A percentile compares a stretch with the other conserved stretches of the same genome.
Evolutionary conservation across 2,113 vertebrate species (phyloP).

Genomic region (Uria aalge): DNA sequence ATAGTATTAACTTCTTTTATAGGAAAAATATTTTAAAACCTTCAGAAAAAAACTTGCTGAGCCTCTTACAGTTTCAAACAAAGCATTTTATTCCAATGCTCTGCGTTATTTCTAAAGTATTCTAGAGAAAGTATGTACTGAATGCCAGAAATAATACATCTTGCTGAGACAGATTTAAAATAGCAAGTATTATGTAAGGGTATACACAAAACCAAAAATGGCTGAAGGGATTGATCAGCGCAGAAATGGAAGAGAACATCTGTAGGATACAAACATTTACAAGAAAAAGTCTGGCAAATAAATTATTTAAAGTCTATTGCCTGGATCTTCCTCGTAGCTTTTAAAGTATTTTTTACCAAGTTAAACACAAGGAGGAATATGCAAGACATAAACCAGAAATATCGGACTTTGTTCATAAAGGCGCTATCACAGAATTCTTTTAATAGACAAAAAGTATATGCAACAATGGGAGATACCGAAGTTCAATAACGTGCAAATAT

Average conservation of each 20-base stretch:
- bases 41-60: neutral
- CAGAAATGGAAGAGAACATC: neutral
- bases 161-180: neutral
- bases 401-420: neutral
- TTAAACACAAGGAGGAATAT: neutral
- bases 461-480: neutral
- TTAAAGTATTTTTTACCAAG: neutral
- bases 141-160: neutral
- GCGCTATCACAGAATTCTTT: neutral
- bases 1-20: neutral
- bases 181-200: neutral
- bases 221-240: neutral
- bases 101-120: neutral
- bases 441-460: neutral
- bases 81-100: conserved; percentile 23
- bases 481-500: neutral
- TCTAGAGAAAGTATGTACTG: neutral
- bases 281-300: neutral
- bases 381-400: neutral
- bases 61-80: neutral
- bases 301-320: neutral
- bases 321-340: neutral
- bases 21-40: neutral
- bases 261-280: neutral
- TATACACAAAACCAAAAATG: neutral